A percentile compares a stretch with the other conserved stretches of the same genome.
Conservation (phyloP, 2,113 vertebrate species). For the Sturnira hondurensis region DNA sequence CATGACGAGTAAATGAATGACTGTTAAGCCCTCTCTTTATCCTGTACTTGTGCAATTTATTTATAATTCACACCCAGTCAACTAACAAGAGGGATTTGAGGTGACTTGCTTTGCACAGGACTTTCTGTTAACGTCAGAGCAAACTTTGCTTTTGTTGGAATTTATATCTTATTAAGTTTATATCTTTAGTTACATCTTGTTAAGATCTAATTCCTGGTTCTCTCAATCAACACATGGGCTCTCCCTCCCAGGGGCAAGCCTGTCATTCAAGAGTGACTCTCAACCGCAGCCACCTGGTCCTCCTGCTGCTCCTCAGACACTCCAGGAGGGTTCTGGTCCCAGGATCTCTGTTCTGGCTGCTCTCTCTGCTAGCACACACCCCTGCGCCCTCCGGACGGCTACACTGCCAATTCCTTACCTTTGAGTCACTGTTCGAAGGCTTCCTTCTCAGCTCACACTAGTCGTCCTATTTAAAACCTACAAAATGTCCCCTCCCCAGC, state of each 20-base stretch:
- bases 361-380: neutral
- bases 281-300: neutral
- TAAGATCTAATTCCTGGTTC: neutral
- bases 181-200: neutral
- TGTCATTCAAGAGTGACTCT: neutral
- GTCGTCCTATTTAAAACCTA: neutral
- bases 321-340: neutral
- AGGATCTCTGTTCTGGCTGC: neutral
- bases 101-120: neutral
- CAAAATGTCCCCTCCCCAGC: neutral
- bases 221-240: neutral
- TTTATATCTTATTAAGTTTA: neutral
- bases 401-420: neutral
- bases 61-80: neutral
- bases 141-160: neutral
- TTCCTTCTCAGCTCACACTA: neutral
- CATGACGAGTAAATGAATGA: neutral
- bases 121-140: neutral
- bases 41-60: neutral
- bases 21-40: neutral
- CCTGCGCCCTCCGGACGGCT: neutral
- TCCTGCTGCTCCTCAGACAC: neutral
- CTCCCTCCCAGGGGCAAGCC: neutral
- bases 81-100: neutral
- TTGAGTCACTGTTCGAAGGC: neutral